Evolutionary conservation across 2,797 vertebrate genomes (phyloP).

Genomic region (Microctenopoma lineatum): DNA sequence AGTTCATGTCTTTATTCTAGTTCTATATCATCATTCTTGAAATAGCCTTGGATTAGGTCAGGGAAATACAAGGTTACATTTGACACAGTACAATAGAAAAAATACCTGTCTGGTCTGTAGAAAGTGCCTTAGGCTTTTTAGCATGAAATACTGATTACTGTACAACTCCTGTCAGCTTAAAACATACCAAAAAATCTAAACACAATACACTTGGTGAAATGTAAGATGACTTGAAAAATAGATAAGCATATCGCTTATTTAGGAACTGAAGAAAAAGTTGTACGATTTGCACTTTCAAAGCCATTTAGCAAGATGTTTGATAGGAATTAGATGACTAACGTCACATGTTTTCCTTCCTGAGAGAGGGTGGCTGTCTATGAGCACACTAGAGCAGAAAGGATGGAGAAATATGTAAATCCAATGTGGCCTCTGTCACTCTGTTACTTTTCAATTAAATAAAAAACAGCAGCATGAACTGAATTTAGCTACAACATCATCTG

Average conservation of each 20-base stretch:
- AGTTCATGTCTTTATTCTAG: conserved; percentile 75
- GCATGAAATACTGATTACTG: conserved; percentile 57
- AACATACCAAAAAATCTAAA: conserved; percentile 49
- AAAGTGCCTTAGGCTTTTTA: conserved; percentile 62
- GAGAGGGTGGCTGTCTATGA: conserved; percentile 50
- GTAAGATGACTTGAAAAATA: conserved; percentile 45
- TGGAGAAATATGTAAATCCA: conserved; percentile 17
- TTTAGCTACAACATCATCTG: neutral
- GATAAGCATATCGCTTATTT: conserved; percentile 61
- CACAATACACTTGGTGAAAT: conserved; percentile 55
- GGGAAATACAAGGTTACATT: conserved; percentile 70
- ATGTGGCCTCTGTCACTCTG: conserved; percentile 14
- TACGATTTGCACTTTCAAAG: conserved; percentile 48
- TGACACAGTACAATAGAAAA: conserved; percentile 70
- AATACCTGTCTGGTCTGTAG: conserved; percentile 57
- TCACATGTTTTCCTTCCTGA: conserved; percentile 73
- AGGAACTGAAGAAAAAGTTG: conserved; percentile 32
- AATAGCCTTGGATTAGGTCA: conserved; percentile 72
- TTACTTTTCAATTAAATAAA: conserved; percentile 15
- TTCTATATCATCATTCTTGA: conserved; percentile 69
- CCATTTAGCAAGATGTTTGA: conserved; percentile 40
- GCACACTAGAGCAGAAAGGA: conserved; percentile 38
- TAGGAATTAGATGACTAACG: conserved; percentile 33
- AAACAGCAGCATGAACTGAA: conserved; percentile 20
- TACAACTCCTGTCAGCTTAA: conserved; percentile 52